Evolutionary conservation across 2,888 invertebrate species (phyloP).

Genomic region (Mesochorus sp.): DNA sequence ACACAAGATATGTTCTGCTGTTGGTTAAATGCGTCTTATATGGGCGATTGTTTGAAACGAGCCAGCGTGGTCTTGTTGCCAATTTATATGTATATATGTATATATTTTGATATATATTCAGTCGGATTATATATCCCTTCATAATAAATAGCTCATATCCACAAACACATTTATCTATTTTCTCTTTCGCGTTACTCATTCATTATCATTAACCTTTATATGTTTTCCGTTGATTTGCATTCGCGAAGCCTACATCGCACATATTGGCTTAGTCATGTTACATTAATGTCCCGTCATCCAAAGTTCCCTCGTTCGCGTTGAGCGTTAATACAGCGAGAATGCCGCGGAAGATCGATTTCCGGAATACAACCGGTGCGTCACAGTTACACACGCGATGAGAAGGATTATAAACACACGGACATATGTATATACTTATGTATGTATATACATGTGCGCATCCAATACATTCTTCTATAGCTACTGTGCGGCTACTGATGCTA

Average conservation of each 20-base stretch:
- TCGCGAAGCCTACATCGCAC: slow-evolving; percentile 4
- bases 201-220: slow-evolving; percentile 17
- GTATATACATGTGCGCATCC: too few species aligned
- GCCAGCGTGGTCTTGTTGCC: too few species aligned
- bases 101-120: not conserved
- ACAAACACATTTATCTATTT: not conserved
- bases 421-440: too few species aligned
- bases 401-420: slow-evolving; percentile 40
- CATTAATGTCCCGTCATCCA: slow-evolving; percentile 47
- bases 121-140: not conserved
- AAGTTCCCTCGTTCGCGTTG: slow-evolving; percentile 37
- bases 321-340: slow-evolving; percentile 23
- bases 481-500: too few species aligned
- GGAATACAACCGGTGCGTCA: slow-evolving; percentile 55
- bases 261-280: slow-evolving; percentile 38
- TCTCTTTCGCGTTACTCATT: not conserved
- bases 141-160: too few species aligned
- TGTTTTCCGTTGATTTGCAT: slow-evolving; percentile 25
- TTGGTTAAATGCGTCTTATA: too few species aligned
- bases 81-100: too few species aligned
- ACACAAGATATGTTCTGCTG: too few species aligned
- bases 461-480: too few species aligned
- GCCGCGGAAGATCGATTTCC: slow-evolving; percentile 57
- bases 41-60: too few species aligned
- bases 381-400: slow-evolving; percentile 57